Evolutionary conservation across 2,113 vertebrate genomes (phyloP).

Genomic region (Notarius lentiginosus): DNA sequence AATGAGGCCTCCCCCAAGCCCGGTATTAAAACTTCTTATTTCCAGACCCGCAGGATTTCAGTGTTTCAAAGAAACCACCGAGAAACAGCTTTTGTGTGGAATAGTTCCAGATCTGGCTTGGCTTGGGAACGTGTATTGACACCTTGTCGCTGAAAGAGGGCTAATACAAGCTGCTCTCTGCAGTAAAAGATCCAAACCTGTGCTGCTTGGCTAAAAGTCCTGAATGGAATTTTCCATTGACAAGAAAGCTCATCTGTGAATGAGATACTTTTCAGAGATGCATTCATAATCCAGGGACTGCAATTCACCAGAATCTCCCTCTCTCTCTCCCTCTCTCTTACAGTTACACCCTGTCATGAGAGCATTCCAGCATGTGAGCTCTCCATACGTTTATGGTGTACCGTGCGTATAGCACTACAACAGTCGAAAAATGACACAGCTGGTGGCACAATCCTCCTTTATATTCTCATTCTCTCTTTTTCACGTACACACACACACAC

Average conservation of each 20-base stretch:
- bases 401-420: conserved; percentile 51
- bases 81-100: not conserved
- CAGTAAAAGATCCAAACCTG: not conserved
- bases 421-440: conserved; percentile 50
- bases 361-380: conserved; percentile 43
- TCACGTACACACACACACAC: not conserved
- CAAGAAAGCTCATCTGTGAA: conserved; percentile 27
- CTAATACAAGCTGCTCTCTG: not conserved
- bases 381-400: conserved; percentile 50
- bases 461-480: conserved; percentile 30
- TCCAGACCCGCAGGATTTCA: not conserved
- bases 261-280: conserved; percentile 21
- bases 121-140: not conserved
- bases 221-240: conserved; percentile 36
- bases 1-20: not conserved
- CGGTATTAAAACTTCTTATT: not conserved
- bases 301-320: not conserved
- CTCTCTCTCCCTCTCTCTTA: not conserved
- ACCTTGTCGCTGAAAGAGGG: not conserved
- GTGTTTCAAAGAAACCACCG: not conserved
- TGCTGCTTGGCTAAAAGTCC: conserved; percentile 4
- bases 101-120: not conserved
- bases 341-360: not conserved
- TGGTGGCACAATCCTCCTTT: conserved; percentile 23
- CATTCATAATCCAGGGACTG: conserved; percentile 3